These are phyloP conservation scores for Solea senegalensis DNA, from an alignment of 2,113 vertebrate species.

Conservation along the genomic window DNA sequence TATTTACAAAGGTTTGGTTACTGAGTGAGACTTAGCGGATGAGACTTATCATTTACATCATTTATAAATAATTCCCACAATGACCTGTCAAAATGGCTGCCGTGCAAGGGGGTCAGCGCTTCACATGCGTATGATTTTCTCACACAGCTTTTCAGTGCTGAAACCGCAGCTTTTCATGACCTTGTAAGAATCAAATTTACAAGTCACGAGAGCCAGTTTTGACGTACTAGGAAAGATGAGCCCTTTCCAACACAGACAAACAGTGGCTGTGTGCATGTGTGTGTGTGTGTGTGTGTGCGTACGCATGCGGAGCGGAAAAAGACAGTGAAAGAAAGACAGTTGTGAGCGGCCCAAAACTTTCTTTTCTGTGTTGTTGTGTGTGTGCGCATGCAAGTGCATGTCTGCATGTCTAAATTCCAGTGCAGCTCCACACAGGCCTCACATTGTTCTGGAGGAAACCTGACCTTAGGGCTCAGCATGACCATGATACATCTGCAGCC, in stretches of 20 bases:
- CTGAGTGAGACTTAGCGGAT: no score
- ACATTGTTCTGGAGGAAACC: conserved; percentile 82
- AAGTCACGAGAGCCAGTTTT: conserved; percentile 32
- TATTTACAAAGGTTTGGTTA: no score
- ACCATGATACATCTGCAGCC: conserved; percentile 70
- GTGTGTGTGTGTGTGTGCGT: conserved; percentile 3
- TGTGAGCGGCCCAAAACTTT: conserved; percentile 41
- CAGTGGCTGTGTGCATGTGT: conserved; percentile 1
- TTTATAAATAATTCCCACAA: no score
- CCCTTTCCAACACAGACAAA: conserved; percentile 34
- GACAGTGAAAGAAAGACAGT: conserved; percentile 42
- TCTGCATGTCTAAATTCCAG: conserved; percentile 71
- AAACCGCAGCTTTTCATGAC: background rate
- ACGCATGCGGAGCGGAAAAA: conserved; percentile 35
- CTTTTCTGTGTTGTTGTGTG: conserved; percentile 41
- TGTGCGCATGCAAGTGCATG: conserved; percentile 42
- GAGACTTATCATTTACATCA: no score
- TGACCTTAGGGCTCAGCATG: conserved; percentile 68
- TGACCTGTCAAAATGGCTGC: no score
- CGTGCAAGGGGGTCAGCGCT: no score
- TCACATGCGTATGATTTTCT: no score
- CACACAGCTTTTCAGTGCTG: no score
- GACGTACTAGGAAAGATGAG: conserved; percentile 49
- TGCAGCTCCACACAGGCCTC: conserved; percentile 72
- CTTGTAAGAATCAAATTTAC: conserved; percentile 27